Evolutionary conservation across 1,140 invertebrate species (phyloP), one percentile per base, ranked within the genome.

Genomic region (Euwallacea fornicatus): DNA sequence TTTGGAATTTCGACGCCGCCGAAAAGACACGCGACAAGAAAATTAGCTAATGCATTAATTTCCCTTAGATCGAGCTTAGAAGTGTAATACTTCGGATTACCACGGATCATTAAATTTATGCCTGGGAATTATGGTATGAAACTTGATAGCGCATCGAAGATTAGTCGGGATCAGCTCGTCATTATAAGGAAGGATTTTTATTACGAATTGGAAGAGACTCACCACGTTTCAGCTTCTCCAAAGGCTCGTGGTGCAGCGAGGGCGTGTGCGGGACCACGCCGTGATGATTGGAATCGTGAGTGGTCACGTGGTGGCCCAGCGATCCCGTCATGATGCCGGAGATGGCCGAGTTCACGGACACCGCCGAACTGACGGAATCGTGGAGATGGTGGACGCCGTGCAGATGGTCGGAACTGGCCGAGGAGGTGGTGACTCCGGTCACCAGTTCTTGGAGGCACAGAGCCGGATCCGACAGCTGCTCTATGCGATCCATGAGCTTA

Each of bases 191-290:
- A 79, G 74, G 71, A 33, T 60, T 69, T 73, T 71, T 33, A 33
- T 33, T 33, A 2, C 46, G 46, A 50, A 50, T 11, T 50, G 46
- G 13, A 50, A 71, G 56, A 54, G 78, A 88, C 88, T 89, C 83
- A 92, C 88, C 87, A 89, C 91, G 86, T 89, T 92, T 92, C 74
- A 93, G 85, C 83, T 92, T 93, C 83, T 93, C 91, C 58, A 93
- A 80, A 8, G 91, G 91, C 79, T 92, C 90, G 78, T 91, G 90
- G 75, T 89, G 87, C 41, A 89, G 77, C 2, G 86, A 87, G 8
- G 89, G 86, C 71, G 88, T 79, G 60, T 81, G 80, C 11, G 77
- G 78, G 11, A 81, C 79, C 11, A 78, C 76, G 6, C 78, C 78
- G 69, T 81, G 79, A 73, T 80, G 79, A 2, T 71, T 68, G 11